Evolutionary conservation across 2,888 invertebrate species (phyloP).

Genomic region (Lacanobia oleracea): DNA sequence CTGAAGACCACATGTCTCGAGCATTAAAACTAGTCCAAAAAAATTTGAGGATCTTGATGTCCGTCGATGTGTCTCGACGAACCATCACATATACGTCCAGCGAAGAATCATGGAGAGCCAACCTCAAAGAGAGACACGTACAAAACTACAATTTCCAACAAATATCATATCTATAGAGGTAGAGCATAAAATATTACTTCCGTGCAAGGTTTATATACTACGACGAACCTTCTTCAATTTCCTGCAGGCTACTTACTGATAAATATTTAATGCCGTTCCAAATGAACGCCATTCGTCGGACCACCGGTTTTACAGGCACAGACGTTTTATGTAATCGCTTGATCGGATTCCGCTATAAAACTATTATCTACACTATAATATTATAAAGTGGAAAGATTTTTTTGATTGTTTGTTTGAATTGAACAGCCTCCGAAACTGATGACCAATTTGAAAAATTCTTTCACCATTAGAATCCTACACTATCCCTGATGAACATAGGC

Average conservation of each 20-base stretch:
- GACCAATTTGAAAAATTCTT: too few relatives aligned
- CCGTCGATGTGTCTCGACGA: too few relatives aligned
- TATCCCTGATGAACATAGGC: too few relatives aligned
- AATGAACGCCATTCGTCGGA: conserved; percentile 3
- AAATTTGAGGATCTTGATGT: too few relatives aligned
- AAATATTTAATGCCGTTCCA: conserved; percentile 1
- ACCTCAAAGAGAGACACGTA: neutral
- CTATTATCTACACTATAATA: too few relatives aligned
- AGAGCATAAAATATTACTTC: neutral
- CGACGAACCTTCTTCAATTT: neutral
- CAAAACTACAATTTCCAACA: neutral
- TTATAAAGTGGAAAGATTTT: too few relatives aligned
- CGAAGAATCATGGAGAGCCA: neutral
- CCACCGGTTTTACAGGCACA: neutral
- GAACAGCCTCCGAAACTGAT: too few relatives aligned
- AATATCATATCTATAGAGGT: neutral
- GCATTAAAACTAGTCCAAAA: too few relatives aligned
- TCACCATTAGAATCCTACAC: too few relatives aligned
- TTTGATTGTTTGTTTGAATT: too few relatives aligned
- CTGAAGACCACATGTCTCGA: too few relatives aligned
- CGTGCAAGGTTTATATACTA: too few relatives aligned
- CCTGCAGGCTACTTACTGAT: neutral
- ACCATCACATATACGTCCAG: neutral
- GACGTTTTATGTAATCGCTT: conserved; percentile 25
- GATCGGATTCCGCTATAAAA: conserved; percentile 14